Evolutionary conservation across 2,888 invertebrate species (phyloP), one percentile per base, ranked within the genome.

Genomic region (Empis stercorea): DNA sequence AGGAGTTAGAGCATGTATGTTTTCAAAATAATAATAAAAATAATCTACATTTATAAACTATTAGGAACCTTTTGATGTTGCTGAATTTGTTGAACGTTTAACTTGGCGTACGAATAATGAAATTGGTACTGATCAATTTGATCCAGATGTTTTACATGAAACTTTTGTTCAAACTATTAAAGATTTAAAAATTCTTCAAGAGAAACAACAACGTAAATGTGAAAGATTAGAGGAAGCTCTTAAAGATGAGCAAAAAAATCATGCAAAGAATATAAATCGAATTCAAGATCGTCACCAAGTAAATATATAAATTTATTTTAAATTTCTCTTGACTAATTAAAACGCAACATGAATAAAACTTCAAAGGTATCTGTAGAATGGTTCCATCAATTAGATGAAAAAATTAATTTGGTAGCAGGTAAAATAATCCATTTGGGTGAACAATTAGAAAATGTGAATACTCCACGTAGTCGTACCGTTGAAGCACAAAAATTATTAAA

Each of bases 391-490:
- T 68, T 97, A 45, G 97, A 97, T 67, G 91, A 91, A 59, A 84
- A 94, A 58, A 96, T 99, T 62, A 96, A 95, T 59, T 86, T 87
- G 48, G 97, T 99, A 40, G 96, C 97, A 0, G 94, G 94, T 0
- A 92, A 96, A 71, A 97, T 99, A 1, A 80, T 97, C 42, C 96
- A 97, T 70, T 77, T 99, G n/a, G 99, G 97, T 0, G 97, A 97
- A 70, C 97, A 99, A 64, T 73, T 99, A 40, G 97, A 99, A 59
- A 94, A 91, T 54, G 93, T 97, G 0, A 88, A 96, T 63, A 92
- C 88, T 0, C 97, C 97, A 0, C 72, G 99, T 48, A 86, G 94
- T 14, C 75, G 97, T 49, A 93, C 95, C 0, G 91, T 91, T 0
- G 97, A 99, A 60, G 97, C 97, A 1, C 84, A 94, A 59, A 87